phyloP scores from a whole-genome alignment of 1,140 invertebrate genomes.

The Calycopis cecrops region DNA sequence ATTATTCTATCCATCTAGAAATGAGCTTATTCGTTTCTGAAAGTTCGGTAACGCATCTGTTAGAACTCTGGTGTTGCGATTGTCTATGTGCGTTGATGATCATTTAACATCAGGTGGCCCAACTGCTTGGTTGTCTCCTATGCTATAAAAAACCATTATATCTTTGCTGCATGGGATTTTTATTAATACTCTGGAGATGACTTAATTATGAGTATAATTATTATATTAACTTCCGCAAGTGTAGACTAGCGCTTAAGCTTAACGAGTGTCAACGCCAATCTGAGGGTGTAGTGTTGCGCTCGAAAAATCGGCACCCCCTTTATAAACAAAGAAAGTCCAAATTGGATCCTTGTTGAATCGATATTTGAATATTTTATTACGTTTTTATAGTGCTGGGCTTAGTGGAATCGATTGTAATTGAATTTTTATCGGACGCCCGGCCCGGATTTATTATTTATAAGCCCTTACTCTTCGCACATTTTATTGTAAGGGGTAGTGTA shows the following conservation, averaged over 20 bases:
- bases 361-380: constrained; percentile 53
- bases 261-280: neutral
- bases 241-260: constrained; percentile 1
- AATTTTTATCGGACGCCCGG: constrained; percentile 22
- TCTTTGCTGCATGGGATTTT: too few species aligned
- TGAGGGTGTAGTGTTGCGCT: constrained; percentile 13
- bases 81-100: too few species aligned
- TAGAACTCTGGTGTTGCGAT: too few species aligned
- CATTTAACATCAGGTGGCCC: too few species aligned
- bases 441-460: constrained; percentile 2
- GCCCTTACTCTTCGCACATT: constrained; percentile 7
- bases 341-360: constrained; percentile 45
- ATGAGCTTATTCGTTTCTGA: too few species aligned
- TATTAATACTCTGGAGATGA: too few species aligned
- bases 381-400: constrained; percentile 22
- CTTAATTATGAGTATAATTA: too few species aligned
- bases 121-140: too few species aligned
- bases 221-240: constrained; percentile 4
- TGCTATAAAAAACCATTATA: too few species aligned
- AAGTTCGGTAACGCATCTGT: too few species aligned
- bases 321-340: constrained; percentile 47
- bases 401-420: constrained; percentile 25
- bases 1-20: too few species aligned
- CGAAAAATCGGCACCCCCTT: constrained; percentile 28
- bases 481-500: constrained; percentile 3